Base-by-base conservation (phyloP, 2,888 invertebrate species). In the Priapulus caudatus region DNA sequence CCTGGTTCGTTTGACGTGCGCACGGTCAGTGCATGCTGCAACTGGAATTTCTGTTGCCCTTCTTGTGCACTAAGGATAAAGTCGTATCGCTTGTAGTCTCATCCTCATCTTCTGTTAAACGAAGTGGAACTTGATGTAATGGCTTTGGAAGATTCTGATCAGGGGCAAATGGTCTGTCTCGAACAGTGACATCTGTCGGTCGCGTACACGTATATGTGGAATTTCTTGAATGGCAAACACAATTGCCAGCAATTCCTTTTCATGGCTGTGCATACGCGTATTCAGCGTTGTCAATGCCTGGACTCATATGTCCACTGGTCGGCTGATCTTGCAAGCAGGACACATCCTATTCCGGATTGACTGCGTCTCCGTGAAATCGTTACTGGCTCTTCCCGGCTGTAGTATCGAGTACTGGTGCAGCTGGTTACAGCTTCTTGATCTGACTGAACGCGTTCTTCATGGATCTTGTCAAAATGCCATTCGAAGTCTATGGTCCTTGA, bases 401-500 rank as follows among this genome's bases (percentile, higher is more conserved):
- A 60, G 43, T 48, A 60, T 20, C 43, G 16, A 59, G 52, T 15
- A 59, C 54, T 45, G 56, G 56, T 46, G 47, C 47, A 1, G 43
- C 46, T 5, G 57, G 52, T 10, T 58, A 20, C 19, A 54, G 20
- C 15, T 43, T n/a, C 24, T 58, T 59, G 19, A 56, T 10, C 20
- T 47, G 33, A 33, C 33, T 10, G 33, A 33, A 10, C n/a, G 33
- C 33, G 10, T 33, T n/a, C 33, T 33, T 10, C n/a, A 33, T 33
- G 33, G n/a, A 33, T n/a, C n/a, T 33, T n/a, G n/a, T 33, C 33
- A n/a, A 33, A 33, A n/a, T 33, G 33, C 33, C 33, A 33, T 33
- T 10, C 10, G 33, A 33, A 33, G 10, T 33, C 10, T 33, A 10
- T 33, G 10, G 10, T n/a, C 10, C 33, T 33, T 10, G 10, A 10